Base-by-base conservation (phyloP, 64 coral and sea anemone species). In the Actinia equina region DNA sequence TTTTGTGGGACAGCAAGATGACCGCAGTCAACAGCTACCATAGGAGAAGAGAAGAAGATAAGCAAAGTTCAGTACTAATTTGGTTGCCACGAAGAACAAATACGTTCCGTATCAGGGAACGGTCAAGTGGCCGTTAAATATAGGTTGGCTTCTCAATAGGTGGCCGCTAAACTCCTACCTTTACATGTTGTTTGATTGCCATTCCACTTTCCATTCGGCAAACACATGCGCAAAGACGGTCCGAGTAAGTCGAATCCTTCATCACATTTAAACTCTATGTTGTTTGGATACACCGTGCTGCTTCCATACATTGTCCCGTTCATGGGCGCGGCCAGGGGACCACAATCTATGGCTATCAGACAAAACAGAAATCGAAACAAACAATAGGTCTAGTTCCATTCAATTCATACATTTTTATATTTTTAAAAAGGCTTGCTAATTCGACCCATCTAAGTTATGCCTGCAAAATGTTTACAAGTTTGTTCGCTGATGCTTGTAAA, bases 321-420 rank as follows among this genome's bases (percentile, higher is more conserved):
- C 0, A 8, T 30, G 20, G 89, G 93, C 8, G 9, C 22, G 10
- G 10, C 42, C 23, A 94, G 6, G 17, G 22, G 19, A 22, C 93
- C 86, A 94, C 93, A 94, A 20, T 94, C 85, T 15, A 90, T 37
- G 5, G 82, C 89, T 94, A 43, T 53, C 0, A 37, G 46, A 17
- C 18, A 42, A 42, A 11, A 30, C 30, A 74, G 20, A 13, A 14
- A 74, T 2, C 27, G 4, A 12, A 41, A 30, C 9, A 27, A 84
- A 52, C 43, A 56, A 20, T 23, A 10, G 63, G 46, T 8, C 7
- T 49, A 0, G 46, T 49, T 3, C 22, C n/a, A 23, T 0, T 52
- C n/a, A 51, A 82, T 51, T 1, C 30, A 37, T 37, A 37, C 30
- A 37, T 37, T 37, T 37, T 37, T 37, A 37, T 37, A 37, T 37